A percentile compares a stretch with the other conserved stretches of the same genome.
phyloP scores from a whole-genome alignment of 2,888 invertebrate genomes.

The Lissonota sp. region DNA sequence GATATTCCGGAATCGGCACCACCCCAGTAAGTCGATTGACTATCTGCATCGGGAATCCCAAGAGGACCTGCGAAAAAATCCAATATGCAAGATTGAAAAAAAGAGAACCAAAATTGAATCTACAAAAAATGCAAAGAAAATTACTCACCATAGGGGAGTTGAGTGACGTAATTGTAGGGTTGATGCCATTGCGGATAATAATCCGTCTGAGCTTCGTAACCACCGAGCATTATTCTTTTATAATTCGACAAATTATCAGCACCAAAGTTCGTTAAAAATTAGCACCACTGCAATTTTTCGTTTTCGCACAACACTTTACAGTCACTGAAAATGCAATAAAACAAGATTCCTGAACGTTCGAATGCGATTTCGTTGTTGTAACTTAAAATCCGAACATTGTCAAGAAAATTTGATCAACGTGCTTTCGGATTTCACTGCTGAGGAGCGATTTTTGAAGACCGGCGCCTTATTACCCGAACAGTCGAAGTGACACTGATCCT shows the following conservation, averaged over 20 bases:
- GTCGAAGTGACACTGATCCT: conserved; percentile 74
- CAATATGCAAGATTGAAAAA: not conserved
- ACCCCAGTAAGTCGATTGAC: conserved; percentile 81
- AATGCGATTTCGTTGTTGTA: too few species aligned
- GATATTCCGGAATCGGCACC: conserved; percentile 81
- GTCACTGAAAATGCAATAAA: too few species aligned
- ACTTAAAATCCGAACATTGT: too few species aligned
- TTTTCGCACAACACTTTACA: too few species aligned
- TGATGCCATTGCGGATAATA: conserved; percentile 83
- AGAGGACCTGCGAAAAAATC: conserved; percentile 66
- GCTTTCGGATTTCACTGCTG: too few species aligned
- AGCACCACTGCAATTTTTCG: conserved; percentile 6
- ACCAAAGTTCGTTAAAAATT: not conserved
- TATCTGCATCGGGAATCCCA: conserved; percentile 76
- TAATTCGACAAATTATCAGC: too few species aligned
- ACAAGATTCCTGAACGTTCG: too few species aligned
- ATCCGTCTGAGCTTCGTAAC: conserved; percentile 81
- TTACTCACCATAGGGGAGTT: conserved; percentile 80
- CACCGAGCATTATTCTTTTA: conserved; percentile 75
- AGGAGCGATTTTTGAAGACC: not conserved
- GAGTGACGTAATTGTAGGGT: conserved; percentile 81
- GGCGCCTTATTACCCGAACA: conserved; percentile 68
- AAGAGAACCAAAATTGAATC: not conserved
- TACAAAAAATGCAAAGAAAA: not conserved
- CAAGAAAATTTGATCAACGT: too few species aligned